These are phyloP conservation scores for Varanus komodoensis DNA, from an alignment of 2,113 vertebrate genomes.

Conservation along the genomic window DNA sequence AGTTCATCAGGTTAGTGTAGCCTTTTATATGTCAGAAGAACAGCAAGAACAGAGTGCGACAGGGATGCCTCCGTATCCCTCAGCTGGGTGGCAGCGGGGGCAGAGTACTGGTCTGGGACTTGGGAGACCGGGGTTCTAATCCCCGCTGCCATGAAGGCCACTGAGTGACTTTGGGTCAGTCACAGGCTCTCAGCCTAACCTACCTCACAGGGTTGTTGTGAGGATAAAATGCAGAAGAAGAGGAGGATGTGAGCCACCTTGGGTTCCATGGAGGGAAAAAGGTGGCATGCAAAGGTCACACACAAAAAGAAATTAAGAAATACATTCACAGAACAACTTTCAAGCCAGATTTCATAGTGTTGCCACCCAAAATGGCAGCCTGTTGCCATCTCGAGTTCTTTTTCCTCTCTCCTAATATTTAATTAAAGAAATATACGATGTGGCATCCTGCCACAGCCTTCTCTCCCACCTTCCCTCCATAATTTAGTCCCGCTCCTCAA, in stretches of 20 bases:
- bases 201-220: too few species aligned
- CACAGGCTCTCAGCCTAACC: too few species aligned
- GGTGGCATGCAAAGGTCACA: too few species aligned
- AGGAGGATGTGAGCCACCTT: too few species aligned
- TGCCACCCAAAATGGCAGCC: not conserved
- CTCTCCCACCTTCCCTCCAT: not conserved
- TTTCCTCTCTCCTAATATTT: not conserved
- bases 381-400: not conserved
- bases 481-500: not conserved
- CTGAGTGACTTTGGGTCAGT: too few species aligned
- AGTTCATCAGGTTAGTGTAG: not conserved
- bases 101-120: too few species aligned
- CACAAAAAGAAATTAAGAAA: not conserved
- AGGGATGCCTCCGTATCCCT: not conserved
- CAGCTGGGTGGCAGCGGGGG: too few species aligned
- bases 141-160: too few species aligned
- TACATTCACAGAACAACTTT: not conserved
- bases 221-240: too few species aligned
- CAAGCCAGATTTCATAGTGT: not conserved
- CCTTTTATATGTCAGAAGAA: not conserved
- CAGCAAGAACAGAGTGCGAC: too few species aligned
- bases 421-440: not conserved
- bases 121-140: too few species aligned
- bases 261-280: too few species aligned
- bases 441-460: not conserved